Conservation (phyloP, 2,888 invertebrate genomes). For the Spilarctia lutea region DNA sequence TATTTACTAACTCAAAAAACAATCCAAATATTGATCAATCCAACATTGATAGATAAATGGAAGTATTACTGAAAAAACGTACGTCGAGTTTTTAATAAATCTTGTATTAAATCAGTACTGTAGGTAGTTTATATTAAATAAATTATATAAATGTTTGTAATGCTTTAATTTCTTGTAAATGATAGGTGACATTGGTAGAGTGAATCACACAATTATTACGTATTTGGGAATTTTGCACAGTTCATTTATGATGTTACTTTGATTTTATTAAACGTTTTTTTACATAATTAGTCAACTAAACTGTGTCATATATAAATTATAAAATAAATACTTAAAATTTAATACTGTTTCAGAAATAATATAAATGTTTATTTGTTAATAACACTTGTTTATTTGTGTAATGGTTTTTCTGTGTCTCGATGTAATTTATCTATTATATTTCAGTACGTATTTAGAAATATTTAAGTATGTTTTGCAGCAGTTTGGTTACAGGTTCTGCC, state of each 20-base stretch:
- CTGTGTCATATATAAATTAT: background rate
- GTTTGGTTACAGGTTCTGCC: too few species aligned
- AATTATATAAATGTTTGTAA: too few species aligned
- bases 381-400: too few species aligned
- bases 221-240: background rate
- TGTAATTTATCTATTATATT: too few species aligned
- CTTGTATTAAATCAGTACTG: too few species aligned
- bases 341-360: too few species aligned
- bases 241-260: background rate
- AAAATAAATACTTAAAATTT: too few species aligned
- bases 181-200: background rate
- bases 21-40: background rate
- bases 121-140: too few species aligned
- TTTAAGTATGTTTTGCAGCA: too few species aligned
- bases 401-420: too few species aligned
- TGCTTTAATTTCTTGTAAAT: background rate
- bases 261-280: background rate
- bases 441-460: too few species aligned
- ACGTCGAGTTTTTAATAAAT: background rate
- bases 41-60: background rate
- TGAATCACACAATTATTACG: background rate
- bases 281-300: background rate
- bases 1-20: background rate
- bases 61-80: background rate
- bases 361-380: too few species aligned